Conservation (phyloP, 2,113 vertebrate species). For the Sitta europaea region DNA sequence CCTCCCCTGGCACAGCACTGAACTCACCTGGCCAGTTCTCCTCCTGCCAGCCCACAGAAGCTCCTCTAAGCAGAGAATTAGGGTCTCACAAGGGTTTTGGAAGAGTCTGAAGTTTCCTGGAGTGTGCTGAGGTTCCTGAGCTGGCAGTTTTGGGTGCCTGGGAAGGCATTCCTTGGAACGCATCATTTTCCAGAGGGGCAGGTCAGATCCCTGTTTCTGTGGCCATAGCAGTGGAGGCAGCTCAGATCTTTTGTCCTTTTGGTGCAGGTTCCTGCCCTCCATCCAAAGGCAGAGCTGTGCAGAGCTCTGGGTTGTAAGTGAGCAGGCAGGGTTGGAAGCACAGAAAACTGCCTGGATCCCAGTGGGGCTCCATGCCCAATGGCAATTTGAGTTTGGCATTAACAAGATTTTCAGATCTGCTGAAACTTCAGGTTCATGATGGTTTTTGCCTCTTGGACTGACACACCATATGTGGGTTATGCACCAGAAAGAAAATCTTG, state of each 20-base stretch:
- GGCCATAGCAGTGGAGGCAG: background rate
- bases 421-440: background rate
- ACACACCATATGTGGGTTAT: fast-evolving
- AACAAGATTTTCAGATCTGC: background rate
- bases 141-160: background rate
- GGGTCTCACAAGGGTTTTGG: background rate
- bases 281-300: background rate
- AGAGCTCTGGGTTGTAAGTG: background rate
- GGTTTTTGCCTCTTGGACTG: background rate
- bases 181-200: background rate
- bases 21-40: background rate
- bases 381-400: background rate
- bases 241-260: background rate
- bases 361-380: fast-evolving
- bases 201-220: background rate
- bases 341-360: background rate
- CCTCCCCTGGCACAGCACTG: background rate
- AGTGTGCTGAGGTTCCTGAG: background rate
- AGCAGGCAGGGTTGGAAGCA: background rate
- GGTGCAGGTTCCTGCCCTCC: background rate
- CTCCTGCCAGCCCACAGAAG: background rate
- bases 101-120: background rate
- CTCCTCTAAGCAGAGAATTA: background rate
- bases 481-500: background rate
- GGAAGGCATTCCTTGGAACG: background rate